Base-by-base conservation (phyloP, 2,113 vertebrate genomes). In the Pseudorasbora parva region DNA sequence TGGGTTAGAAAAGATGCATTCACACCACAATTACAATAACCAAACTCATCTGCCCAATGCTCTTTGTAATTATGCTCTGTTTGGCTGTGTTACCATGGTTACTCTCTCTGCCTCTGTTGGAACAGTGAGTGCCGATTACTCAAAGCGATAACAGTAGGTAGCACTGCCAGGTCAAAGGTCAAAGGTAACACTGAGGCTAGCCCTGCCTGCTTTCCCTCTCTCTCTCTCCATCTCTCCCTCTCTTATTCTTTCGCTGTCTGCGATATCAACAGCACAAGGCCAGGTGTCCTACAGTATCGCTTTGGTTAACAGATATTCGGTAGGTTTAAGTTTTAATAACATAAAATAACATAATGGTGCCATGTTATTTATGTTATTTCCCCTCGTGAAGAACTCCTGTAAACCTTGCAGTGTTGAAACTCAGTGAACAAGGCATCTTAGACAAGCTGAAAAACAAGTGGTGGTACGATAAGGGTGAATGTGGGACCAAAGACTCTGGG, bases 331-430 rank as follows among this genome's bases (percentile, higher is more conserved):
- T 95, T 97, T 97, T 95, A 98, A 98, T 98, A 97, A 97, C 97
- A 98, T 99, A 98, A 98, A 97, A 98, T 99, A 99, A 99, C 97
- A 97, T 98, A 96, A 96, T 96, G 96, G 90, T 76, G 97, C 91
- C 96, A 97, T 99, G 97, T 99, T 98, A 98, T 99, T 98, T 98
- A 98, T 99, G 97, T 99, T 99, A 99, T 99, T 98, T 98, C 96
- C 79, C 97, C 97, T 97, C 97, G 96, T 98, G 97, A 99, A 99
- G 98, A 98, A 98, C 97, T 96, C 97, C 97, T 97, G 98, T 99
- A 99, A 99, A 98, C 97, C 98, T 99, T 97, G 98, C 98, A 94
- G 98, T 99, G 95, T 98, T 99, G 97, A 99, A 99, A 99, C 97
- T 98, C 97, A 99, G 97, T 99, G 97, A 99, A 93, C 95, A 96